Evolutionary conservation across 1,140 invertebrate genomes (phyloP).

Genomic region (Pogonomyrmex barbatus): DNA sequence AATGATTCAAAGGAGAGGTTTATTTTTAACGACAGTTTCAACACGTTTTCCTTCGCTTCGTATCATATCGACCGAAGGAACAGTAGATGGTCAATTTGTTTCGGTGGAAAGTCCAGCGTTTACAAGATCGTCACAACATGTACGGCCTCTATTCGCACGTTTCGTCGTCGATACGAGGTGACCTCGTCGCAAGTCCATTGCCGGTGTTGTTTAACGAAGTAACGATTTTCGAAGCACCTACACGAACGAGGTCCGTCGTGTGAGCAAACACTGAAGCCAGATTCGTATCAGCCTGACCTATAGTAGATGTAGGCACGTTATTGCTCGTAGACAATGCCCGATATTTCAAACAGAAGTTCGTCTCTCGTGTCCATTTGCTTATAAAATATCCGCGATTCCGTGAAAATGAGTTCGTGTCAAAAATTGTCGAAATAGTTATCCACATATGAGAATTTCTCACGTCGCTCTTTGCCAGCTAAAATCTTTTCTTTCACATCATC

Average conservation of each 20-base stretch:
- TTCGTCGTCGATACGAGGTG: slow-evolving; percentile 54
- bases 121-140: slow-evolving; percentile 53
- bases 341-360: slow-evolving; percentile 6
- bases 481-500: background rate
- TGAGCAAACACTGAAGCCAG: slow-evolving; percentile 81
- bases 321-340: background rate
- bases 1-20: background rate
- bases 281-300: slow-evolving; percentile 79
- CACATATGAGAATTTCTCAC: background rate
- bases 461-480: background rate
- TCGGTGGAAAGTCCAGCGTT: background rate
- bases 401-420: background rate
- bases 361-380: background rate
- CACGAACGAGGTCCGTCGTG: slow-evolving; percentile 39
- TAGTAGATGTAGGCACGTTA: slow-evolving; percentile 13
- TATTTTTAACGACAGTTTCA: background rate
- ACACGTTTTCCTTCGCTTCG: background rate
- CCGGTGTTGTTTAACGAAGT: slow-evolving; percentile 66
- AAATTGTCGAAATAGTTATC: background rate
- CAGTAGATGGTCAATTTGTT: background rate
- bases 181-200: slow-evolving; percentile 58
- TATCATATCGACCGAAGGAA: background rate
- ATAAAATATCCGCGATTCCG: background rate
- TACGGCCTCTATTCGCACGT: slow-evolving; percentile 43
- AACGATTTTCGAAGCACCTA: slow-evolving; percentile 85